Evolutionary conservation across 2,888 invertebrate species (phyloP), one percentile per base, ranked within the genome.

Genomic region (Dimorphilus gyrociliatus): DNA sequence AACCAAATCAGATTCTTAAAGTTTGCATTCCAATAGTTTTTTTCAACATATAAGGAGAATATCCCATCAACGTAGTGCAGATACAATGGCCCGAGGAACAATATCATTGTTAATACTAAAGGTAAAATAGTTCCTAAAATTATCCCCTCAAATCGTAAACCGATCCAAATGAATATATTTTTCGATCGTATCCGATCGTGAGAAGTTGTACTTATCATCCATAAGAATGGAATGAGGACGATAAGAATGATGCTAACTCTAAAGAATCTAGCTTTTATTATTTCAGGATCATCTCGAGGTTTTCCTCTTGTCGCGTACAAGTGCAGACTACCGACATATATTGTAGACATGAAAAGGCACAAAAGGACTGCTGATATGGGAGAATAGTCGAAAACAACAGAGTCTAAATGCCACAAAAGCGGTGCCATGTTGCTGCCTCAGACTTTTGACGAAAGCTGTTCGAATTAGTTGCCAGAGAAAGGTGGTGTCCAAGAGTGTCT

Each of bases 311-410:
- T n/a, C n/a, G n/a, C n/a, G n/a, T n/a, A 85, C 30, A 86, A 72
- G 61, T 86, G 82, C 35, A 86, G 70, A 64, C 85, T 85, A 34
- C 75, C 76, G 41, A 86, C 81, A 67, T 81, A 86, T 21, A 75
- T 67, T 42, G 78, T 61, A 8, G 82, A 78, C 48, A 85, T 69
- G 37, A 75, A 64, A 42, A 81, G 67, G 65, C 82, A 81, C 44
- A 80, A 72, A 40, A 74, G 39, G 32, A 53, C 25, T 4, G 37
- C 29, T 5, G 33, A 18, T 8, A 33, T 18, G 10, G 37, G 30
- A 18, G 26, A 27, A 30, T 29, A 32, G 19, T 39, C 30, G 18
- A 39, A 39, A n/a, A 29, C 31, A 29, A 38, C 30, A 4, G 33
- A 27, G 24, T 36, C 28, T 13, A 36, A 16, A 25, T 29, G 36